Evolutionary conservation across 2,888 invertebrate species (phyloP).

Genomic region (Pandemis cinnamomeana): DNA sequence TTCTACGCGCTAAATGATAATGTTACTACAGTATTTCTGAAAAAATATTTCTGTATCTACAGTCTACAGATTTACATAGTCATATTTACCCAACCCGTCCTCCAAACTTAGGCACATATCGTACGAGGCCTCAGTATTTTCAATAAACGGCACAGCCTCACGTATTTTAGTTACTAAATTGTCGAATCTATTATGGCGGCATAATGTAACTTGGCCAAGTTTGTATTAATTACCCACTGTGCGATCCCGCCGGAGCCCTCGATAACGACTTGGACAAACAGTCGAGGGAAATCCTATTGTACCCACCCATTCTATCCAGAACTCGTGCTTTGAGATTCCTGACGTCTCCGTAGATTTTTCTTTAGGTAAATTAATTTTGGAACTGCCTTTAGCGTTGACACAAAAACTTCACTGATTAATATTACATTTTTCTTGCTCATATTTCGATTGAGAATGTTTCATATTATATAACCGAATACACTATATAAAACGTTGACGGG

Average conservation of each 20-base stretch:
- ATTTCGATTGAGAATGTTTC: not conserved
- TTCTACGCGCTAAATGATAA: not conserved
- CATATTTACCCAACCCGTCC: not conserved
- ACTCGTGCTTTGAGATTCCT: slow-evolving; percentile 4
- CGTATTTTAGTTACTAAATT: slow-evolving; percentile 27
- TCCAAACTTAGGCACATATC: slow-evolving; percentile 11
- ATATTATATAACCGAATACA: not conserved
- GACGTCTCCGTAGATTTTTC: slow-evolving; percentile 7
- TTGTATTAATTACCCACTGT: slow-evolving; percentile 33
- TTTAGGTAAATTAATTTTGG: not conserved
- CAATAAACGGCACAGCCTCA: slow-evolving; percentile 4
- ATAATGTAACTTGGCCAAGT: slow-evolving; percentile 33
- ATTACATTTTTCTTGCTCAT: not conserved
- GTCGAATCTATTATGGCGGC: slow-evolving; percentile 35
- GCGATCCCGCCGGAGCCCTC: slow-evolving; percentile 19
- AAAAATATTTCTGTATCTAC: not conserved
- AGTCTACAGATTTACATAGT: not conserved
- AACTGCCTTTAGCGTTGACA: not conserved
- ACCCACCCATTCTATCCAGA: slow-evolving; percentile 10
- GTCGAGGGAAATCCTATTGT: slow-evolving; percentile 19
- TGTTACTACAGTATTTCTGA: too few species aligned
- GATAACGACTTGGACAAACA: slow-evolving; percentile 33
- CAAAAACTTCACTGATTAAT: not conserved
- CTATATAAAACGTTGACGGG: too few species aligned
- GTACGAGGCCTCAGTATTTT: not conserved